A percentile compares a stretch with the other conserved stretches of the same genome.
These are phyloP conservation scores for Meandrina meandrites DNA, from an alignment of 92 coral and sea anemone genomes.

Conservation along the genomic window DNA sequence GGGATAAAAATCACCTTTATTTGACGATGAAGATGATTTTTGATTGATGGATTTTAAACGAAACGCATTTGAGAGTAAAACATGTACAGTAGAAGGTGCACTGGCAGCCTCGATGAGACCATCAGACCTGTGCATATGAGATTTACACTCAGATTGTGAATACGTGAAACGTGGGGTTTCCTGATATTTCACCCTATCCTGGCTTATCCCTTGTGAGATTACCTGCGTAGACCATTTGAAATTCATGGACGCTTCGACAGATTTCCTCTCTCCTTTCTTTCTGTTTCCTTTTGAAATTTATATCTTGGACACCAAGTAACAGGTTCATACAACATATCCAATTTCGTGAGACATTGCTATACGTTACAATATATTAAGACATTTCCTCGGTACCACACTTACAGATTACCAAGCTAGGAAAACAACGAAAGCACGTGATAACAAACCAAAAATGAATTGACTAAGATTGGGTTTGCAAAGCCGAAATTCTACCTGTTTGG, in stretches of 20 bases:
- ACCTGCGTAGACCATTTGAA: too few relatives aligned
- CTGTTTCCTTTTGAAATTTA: background rate
- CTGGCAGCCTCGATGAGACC: background rate
- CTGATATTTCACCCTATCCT: background rate
- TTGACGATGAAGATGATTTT: background rate
- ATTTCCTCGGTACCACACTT: too few relatives aligned
- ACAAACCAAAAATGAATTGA: too few relatives aligned
- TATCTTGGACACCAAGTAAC: background rate
- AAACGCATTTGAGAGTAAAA: background rate
- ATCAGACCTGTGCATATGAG: too few relatives aligned
- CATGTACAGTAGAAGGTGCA: background rate
- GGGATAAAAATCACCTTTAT: background rate
- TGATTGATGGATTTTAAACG: background rate
- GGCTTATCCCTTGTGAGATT: background rate
- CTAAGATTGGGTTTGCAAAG: too few relatives aligned
- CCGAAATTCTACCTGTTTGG: too few relatives aligned
- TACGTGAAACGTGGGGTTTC: background rate
- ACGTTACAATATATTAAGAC: too few relatives aligned
- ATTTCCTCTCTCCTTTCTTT: background rate
- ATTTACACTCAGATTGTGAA: background rate
- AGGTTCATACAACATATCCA: too few relatives aligned
- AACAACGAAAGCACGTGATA: too few relatives aligned
- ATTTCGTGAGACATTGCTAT: too few relatives aligned
- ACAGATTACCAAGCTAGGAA: too few relatives aligned
- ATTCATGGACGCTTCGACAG: too few relatives aligned